Percentiles rank a stretch among this genome's conserved stretches.
These are phyloP conservation scores for Tanypteryx hageni DNA, from an alignment of 2,888 invertebrate species.

Conservation along the genomic window DNA sequence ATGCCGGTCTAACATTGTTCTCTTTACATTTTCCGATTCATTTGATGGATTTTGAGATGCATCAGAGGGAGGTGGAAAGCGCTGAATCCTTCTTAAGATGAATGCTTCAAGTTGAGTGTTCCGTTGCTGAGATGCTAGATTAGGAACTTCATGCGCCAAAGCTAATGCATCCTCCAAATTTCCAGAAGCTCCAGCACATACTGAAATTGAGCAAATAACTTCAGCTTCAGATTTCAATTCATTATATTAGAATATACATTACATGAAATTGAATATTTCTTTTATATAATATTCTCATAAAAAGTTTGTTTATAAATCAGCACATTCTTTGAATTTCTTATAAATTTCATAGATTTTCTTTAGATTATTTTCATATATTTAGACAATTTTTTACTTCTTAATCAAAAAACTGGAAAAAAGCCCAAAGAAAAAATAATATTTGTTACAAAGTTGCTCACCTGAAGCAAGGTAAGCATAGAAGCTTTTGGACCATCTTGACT, in stretches of 20 bases:
- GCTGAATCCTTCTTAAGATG: constrained; percentile 72
- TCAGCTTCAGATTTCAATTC: not conserved
- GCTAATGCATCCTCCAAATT: constrained; percentile 73
- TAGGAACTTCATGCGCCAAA: constrained; percentile 74
- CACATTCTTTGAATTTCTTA: too few relatives aligned
- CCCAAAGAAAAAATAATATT: too few relatives aligned
- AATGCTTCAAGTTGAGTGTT: constrained; percentile 73
- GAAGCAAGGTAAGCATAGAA: constrained; percentile 82
- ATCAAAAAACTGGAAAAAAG: not conserved
- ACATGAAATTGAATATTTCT: too few relatives aligned
- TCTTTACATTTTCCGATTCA: constrained; percentile 68
- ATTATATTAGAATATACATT: too few relatives aligned
- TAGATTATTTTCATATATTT: not conserved
- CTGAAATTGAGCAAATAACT: constrained; percentile 71
- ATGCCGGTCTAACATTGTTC: constrained; percentile 70
- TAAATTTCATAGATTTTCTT: too few relatives aligned
- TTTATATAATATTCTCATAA: too few relatives aligned
- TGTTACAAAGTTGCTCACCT: constrained; percentile 71
- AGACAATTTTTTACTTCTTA: not conserved
- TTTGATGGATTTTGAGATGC: not conserved
- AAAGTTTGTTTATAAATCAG: too few relatives aligned
- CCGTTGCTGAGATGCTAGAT: constrained; percentile 73
- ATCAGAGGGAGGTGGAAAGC: constrained; percentile 67
- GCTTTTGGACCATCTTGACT: constrained; percentile 82
- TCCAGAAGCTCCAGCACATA: constrained; percentile 76